These are phyloP conservation scores for Vanessa atalanta DNA, from an alignment of 1,140 invertebrate genomes.

Conservation along the genomic window DNA sequence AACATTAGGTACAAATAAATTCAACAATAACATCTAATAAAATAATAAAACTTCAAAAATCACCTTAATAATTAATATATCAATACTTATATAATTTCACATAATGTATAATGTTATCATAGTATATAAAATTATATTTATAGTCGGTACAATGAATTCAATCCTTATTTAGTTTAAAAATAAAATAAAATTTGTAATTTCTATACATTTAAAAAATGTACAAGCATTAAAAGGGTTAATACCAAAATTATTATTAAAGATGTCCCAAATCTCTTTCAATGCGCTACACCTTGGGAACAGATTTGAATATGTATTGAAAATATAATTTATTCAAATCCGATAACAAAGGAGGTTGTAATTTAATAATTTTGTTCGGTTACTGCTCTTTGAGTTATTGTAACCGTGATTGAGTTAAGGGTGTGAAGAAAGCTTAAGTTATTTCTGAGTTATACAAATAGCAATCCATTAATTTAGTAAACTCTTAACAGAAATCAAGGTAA, in stretches of 20 bases:
- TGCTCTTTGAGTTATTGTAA: constrained; percentile 20
- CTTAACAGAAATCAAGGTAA: too few relatives aligned
- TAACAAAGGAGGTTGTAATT: constrained; percentile 59
- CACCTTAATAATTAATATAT: too few relatives aligned
- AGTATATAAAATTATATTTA: neutral
- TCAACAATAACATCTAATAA: too few relatives aligned
- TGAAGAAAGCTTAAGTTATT: neutral
- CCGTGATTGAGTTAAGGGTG: constrained; percentile 33
- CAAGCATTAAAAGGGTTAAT: constrained; percentile 36
- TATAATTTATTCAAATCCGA: constrained; percentile 70
- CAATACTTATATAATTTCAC: neutral
- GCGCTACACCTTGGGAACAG: constrained; percentile 52
- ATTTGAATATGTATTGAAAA: constrained; percentile 63
- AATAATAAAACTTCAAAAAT: too few relatives aligned
- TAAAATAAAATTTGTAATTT: neutral
- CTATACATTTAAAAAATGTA: neutral
- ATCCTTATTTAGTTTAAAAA: neutral
- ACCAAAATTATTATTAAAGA: constrained; percentile 42
- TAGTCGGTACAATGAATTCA: neutral
- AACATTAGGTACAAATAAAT: too few relatives aligned
- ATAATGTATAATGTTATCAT: neutral
- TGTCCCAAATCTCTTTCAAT: constrained; percentile 27
- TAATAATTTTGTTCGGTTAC: constrained; percentile 53
- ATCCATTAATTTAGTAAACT: too few relatives aligned
- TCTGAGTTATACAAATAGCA: neutral